Conservation (phyloP, 1,140 invertebrate species). For the Aphis craccivora region DNA sequence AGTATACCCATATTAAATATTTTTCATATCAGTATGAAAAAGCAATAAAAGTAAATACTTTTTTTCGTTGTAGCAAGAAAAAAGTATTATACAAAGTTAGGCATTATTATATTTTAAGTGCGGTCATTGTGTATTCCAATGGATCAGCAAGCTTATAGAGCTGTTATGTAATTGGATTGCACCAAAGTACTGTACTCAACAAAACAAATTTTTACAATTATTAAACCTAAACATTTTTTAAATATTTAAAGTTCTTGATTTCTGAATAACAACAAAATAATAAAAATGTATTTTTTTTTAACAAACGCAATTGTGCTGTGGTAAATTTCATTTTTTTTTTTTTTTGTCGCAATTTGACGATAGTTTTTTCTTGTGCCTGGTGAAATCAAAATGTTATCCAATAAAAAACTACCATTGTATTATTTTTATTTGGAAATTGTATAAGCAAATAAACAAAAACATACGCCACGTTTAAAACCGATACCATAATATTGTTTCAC, state of each 20-base stretch:
- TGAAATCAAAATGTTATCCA: background rate
- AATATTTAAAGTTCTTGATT: background rate
- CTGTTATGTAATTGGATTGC: background rate
- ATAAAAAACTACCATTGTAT: accelerated
- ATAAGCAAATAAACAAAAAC: background rate
- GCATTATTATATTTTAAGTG: background rate
- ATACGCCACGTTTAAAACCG: background rate
- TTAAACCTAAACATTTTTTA: background rate
- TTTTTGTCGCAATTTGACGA: background rate
- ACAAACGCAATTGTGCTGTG: background rate
- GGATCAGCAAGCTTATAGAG: background rate
- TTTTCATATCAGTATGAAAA: background rate
- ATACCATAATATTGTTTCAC: background rate
- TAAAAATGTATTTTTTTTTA: background rate
- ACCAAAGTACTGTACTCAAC: background rate
- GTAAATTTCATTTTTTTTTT: background rate
- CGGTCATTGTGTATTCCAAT: background rate
- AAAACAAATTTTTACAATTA: background rate
- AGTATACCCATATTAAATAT: background rate
- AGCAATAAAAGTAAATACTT: background rate
- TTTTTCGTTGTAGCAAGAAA: background rate
- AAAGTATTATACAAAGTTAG: background rate
- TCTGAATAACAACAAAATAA: background rate
- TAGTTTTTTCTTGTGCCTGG: background rate
- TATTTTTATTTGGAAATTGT: background rate